phyloP scores from a whole-genome alignment of 2,888 invertebrate species.

The Drosophila paracracens region DNA sequence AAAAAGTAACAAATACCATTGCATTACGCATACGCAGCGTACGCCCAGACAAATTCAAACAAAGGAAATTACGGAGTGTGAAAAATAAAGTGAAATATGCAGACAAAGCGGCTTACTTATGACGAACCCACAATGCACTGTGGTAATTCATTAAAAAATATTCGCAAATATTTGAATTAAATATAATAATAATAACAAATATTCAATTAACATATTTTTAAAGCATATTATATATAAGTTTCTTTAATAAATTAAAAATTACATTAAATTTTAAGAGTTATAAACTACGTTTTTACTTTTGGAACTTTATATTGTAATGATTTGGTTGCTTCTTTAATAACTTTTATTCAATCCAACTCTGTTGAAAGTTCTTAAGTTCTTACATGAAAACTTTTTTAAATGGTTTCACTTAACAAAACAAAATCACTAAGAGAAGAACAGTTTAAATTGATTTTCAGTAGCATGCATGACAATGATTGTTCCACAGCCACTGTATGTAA shows the following conservation, averaged over 20 bases:
- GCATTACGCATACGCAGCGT: slow-evolving; percentile 73
- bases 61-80: slow-evolving; percentile 75
- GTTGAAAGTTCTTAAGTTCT: not conserved
- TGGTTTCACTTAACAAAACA: not conserved
- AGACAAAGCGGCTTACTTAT: slow-evolving; percentile 46
- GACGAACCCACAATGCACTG: slow-evolving; percentile 39
- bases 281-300: too few species aligned
- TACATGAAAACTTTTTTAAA: not conserved
- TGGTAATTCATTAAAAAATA: slow-evolving; percentile 28
- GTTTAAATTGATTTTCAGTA: not conserved
- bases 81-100: slow-evolving; percentile 73
- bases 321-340: not conserved
- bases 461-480: not conserved
- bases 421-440: not conserved
- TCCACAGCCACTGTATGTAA: slow-evolving; percentile 38
- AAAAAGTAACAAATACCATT: slow-evolving; percentile 37
- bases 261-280: not conserved
- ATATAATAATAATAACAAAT: not conserved
- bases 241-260: not conserved
- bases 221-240: accelerated
- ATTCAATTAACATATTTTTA: not conserved
- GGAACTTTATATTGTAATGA: not conserved
- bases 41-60: slow-evolving; percentile 56
- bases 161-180: not conserved
- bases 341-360: not conserved